These are phyloP conservation scores for Pterocles burchelli DNA, from an alignment of 2,113 vertebrate species.

Conservation along the genomic window DNA sequence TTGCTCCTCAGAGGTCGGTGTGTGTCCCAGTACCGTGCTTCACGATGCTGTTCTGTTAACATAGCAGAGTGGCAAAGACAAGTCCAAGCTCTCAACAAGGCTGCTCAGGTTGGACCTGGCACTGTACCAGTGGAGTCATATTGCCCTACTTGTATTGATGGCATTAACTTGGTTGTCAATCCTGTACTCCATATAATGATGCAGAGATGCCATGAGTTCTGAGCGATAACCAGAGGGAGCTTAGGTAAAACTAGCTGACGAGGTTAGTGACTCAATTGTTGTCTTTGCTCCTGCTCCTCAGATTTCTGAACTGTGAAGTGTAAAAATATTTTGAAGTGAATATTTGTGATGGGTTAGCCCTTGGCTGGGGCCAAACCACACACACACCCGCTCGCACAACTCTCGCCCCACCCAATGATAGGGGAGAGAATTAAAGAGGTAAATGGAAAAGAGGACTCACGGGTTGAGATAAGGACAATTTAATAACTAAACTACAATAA, in stretches of 20 bases:
- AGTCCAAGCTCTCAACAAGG: not conserved
- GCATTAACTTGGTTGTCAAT: not conserved
- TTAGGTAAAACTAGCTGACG: not conserved
- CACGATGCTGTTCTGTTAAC: not conserved
- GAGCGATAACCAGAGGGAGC: not conserved
- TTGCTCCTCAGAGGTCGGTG: not conserved
- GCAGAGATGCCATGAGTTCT: not conserved
- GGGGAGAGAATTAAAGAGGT: no score
- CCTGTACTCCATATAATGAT: rapidly evolving
- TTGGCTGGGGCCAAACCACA: no score
- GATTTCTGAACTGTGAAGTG: not conserved
- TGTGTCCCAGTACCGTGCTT: not conserved
- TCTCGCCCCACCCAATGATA: no score
- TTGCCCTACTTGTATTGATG: not conserved
- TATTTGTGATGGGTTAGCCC: no score
- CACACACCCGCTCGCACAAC: no score
- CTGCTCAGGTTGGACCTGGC: not conserved
- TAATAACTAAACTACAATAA: no score
- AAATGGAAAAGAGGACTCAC: no score
- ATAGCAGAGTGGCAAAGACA: not conserved
- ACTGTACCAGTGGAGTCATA: rapidly evolving
- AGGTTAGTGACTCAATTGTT: not conserved
- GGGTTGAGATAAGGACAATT: no score
- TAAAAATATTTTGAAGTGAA: not conserved
- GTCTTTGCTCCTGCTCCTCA: not conserved